Percentiles rank a stretch among this genome's conserved stretches.
These are phyloP conservation scores for Amniataba percoides DNA, from an alignment of 2,797 vertebrate species.

Conservation along the genomic window DNA sequence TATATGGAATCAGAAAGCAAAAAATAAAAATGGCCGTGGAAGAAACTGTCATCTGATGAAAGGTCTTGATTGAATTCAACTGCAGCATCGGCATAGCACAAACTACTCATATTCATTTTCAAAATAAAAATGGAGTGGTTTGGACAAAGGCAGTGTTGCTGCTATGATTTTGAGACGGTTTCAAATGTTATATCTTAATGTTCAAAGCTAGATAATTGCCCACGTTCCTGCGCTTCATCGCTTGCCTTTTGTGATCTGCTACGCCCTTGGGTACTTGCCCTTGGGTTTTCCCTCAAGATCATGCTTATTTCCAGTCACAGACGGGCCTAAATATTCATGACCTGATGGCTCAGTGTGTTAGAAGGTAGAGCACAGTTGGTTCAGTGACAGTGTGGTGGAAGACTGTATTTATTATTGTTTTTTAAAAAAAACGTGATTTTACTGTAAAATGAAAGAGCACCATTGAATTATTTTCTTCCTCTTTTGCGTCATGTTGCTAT, in stretches of 20 bases:
- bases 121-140: background rate
- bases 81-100: too few relatives aligned
- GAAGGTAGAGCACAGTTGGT: conserved; percentile 25
- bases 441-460: conserved; percentile 19
- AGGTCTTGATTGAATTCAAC: background rate
- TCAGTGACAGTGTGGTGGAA: conserved; percentile 11
- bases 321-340: conserved; percentile 56
- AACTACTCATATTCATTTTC: background rate
- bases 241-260: background rate
- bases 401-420: conserved; percentile 20
- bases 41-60: background rate
- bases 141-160: background rate
- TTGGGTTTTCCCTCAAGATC: conserved; percentile 8
- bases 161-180: background rate
- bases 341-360: conserved; percentile 21
- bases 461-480: background rate
- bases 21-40: too few relatives aligned
- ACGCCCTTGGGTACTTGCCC: background rate
- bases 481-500: background rate
- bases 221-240: background rate
- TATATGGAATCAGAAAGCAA: too few relatives aligned
- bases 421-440: conserved; percentile 23
- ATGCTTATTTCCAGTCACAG: conserved; percentile 27
- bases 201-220: background rate
- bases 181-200: background rate